These are phyloP conservation scores for Drosophila engyochracea DNA, from an alignment of 2,888 invertebrate genomes.

Conservation along the genomic window DNA sequence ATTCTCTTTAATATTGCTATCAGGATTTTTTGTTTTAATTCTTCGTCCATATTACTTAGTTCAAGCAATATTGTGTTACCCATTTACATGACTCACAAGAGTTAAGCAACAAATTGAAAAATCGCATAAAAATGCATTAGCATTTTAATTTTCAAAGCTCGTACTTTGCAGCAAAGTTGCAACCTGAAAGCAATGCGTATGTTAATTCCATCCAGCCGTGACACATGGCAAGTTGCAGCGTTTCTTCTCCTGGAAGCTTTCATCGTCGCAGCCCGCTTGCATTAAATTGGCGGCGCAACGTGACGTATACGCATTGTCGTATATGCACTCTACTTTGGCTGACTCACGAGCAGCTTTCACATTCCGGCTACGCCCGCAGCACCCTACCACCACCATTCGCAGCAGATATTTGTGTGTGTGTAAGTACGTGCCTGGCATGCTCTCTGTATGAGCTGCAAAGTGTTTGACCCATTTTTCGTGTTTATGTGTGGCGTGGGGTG, in stretches of 20 bases:
- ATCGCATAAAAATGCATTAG: conserved; percentile 58
- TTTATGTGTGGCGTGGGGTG: conserved; percentile 4
- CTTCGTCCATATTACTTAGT: neutral
- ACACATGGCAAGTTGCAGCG: conserved; percentile 57
- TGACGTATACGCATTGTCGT: conserved; percentile 78
- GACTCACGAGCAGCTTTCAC: conserved; percentile 55
- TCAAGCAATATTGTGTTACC: conserved; percentile 6
- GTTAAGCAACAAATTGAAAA: conserved; percentile 41
- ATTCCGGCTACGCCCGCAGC: neutral
- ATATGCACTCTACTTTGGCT: conserved; percentile 65
- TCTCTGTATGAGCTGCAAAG: conserved; percentile 48
- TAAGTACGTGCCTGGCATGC: conserved; percentile 62
- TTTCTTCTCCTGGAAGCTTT: conserved; percentile 1
- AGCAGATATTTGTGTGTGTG: conserved; percentile 13
- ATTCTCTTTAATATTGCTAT: neutral
- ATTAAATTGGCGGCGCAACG: conserved; percentile 65
- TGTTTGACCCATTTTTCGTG: conserved; percentile 66
- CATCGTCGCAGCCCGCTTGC: conserved; percentile 50
- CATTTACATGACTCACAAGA: conserved; percentile 24
- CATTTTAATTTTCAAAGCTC: conserved; percentile 51
- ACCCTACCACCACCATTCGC: neutral
- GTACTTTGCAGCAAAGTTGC: conserved; percentile 25
- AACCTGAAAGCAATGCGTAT: conserved; percentile 39
- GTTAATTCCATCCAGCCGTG: conserved; percentile 65
- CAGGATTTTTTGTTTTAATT: neutral